These are phyloP conservation scores for Isichthys henryi DNA, from an alignment of 2,113 vertebrate species.

Conservation along the genomic window DNA sequence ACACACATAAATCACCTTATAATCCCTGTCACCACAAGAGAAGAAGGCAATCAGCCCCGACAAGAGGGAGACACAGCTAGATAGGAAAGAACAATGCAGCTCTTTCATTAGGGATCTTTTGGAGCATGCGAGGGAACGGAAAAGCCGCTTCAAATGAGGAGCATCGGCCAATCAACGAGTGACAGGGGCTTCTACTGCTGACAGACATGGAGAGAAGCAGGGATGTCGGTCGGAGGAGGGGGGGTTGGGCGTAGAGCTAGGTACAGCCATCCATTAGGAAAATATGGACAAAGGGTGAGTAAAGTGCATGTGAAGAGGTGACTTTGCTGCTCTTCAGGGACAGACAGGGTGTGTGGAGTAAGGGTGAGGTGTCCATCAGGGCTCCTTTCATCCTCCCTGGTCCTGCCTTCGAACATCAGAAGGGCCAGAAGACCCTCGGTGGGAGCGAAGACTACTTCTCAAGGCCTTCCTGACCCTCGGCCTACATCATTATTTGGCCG, in stretches of 20 bases:
- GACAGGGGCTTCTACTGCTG: neutral
- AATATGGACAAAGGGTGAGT: neutral
- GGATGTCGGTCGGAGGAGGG: neutral
- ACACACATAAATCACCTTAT: conserved; percentile 48
- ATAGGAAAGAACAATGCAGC: conserved; percentile 44
- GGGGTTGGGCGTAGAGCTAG: conserved; percentile 2
- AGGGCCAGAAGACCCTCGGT: conserved; percentile 44
- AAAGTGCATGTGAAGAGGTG: neutral
- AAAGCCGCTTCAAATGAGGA: conserved; percentile 29
- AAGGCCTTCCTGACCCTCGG: neutral
- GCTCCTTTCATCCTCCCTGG: conserved; percentile 69
- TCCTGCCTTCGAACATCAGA: conserved; percentile 67
- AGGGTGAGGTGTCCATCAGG: conserved; percentile 51
- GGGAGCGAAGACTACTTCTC: neutral
- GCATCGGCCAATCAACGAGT: neutral
- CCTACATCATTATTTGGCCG: neutral
- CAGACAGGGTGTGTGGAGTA: conserved; percentile 27
- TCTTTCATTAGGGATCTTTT: conserved; percentile 41
- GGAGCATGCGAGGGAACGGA: conserved; percentile 13
- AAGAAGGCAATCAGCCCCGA: conserved; percentile 27
- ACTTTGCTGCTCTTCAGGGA: neutral
- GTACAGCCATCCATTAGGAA: neutral
- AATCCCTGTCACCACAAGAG: conserved; percentile 48
- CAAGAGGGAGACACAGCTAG: conserved; percentile 17
- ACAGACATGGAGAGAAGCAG: conserved; percentile 27